Percentiles rank a stretch among this genome's conserved stretches.
Evolutionary conservation across 2,888 invertebrate genomes (phyloP).

Genomic region (Dioctria linearis): DNA sequence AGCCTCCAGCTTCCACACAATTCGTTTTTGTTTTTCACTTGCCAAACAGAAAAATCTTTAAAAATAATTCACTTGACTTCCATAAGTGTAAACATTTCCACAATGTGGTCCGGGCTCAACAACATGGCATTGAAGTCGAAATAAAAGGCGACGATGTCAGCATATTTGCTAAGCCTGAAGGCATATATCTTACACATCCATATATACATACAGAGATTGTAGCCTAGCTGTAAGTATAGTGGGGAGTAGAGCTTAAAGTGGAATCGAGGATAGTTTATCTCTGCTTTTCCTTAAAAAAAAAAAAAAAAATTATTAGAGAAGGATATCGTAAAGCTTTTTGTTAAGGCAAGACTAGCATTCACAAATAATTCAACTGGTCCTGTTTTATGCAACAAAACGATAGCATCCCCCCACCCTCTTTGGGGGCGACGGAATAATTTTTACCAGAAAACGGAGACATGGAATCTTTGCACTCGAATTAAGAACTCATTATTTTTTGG

Average conservation of each 20-base stretch:
- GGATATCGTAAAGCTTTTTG: conserved; percentile 5
- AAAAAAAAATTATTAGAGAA: neutral
- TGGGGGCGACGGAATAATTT: conserved; percentile 32
- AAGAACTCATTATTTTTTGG: conserved; percentile 49
- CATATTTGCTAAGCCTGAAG: neutral
- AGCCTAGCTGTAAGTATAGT: neutral
- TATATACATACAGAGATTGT: neutral
- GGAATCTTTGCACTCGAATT: conserved; percentile 51
- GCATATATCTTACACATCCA: neutral
- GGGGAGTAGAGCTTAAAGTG: too few species aligned
- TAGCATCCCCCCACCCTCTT: neutral
- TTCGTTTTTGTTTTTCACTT: too few species aligned
- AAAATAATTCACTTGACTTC: conserved; percentile 42
- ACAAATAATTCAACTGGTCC: conserved; percentile 32
- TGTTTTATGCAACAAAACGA: conserved; percentile 4
- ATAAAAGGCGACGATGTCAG: conserved; percentile 2
- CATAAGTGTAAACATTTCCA: conserved; percentile 45
- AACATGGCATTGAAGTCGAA: neutral
- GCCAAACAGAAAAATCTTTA: conserved; percentile 6
- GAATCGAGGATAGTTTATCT: too few species aligned
- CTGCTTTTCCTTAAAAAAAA: too few species aligned
- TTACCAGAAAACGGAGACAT: conserved; percentile 35
- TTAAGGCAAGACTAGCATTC: conserved; percentile 17
- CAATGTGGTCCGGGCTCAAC: neutral
- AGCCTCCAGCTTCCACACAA: too few species aligned